These are phyloP conservation scores for Bombycilla garrulus DNA, from an alignment of 2,113 vertebrate species.

Conservation along the genomic window DNA sequence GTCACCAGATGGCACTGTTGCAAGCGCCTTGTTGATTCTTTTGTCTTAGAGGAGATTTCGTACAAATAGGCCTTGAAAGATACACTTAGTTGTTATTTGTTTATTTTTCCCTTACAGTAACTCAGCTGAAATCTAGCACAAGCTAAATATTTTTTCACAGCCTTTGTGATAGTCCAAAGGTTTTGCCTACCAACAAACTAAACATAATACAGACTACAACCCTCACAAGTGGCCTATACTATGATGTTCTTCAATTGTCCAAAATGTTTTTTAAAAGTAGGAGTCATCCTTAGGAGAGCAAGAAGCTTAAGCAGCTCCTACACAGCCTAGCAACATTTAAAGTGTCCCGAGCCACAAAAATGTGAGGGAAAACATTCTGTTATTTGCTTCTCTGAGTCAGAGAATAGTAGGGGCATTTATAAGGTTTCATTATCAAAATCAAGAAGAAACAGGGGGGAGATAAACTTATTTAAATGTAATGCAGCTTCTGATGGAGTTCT, in stretches of 20 bases:
- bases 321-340: not conserved
- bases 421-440: not conserved
- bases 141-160: not conserved
- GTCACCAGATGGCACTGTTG: conserved; percentile 58
- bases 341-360: not conserved
- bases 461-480: not conserved
- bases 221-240: not conserved
- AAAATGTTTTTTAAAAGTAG: not conserved
- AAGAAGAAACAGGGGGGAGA: not conserved
- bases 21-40: not conserved
- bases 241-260: not conserved
- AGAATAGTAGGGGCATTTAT: not conserved
- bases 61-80: not conserved
- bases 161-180: not conserved
- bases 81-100: not conserved
- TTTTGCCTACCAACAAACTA: not conserved
- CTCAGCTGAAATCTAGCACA: not conserved
- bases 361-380: not conserved
- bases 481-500: not conserved
- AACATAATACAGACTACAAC: not conserved
- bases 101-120: not conserved
- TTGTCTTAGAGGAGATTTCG: not conserved
- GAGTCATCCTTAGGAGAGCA: not conserved
- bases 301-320: not conserved
- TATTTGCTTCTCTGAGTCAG: not conserved